Conservation (phyloP, 2,888 invertebrate species). For the Tachystola acroxantha region DNA sequence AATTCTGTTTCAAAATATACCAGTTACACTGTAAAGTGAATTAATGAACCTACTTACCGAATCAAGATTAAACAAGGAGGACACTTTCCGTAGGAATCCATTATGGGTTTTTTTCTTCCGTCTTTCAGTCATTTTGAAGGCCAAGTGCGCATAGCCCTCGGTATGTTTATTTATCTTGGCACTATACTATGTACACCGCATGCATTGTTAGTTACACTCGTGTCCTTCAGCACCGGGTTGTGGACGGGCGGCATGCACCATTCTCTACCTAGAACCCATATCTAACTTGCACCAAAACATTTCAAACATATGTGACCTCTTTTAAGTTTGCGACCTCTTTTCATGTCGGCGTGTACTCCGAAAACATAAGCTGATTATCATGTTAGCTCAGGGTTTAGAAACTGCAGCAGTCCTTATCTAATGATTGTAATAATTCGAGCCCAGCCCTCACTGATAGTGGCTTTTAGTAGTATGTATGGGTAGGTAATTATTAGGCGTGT, state of each 20-base stretch:
- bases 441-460: conserved; percentile 72
- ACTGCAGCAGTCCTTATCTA: conserved; percentile 66
- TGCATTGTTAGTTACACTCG: conserved; percentile 77
- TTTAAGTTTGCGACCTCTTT: conserved; percentile 46
- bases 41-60: conserved; percentile 80
- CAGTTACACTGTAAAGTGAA: conserved; percentile 2
- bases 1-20: conserved; percentile 4
- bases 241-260: conserved; percentile 74
- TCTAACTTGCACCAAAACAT: conserved; percentile 73
- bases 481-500: conserved; percentile 66
- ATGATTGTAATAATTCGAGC: conserved; percentile 55
- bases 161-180: conserved; percentile 49
- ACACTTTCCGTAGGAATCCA: conserved; percentile 93
- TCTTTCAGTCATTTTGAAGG: conserved; percentile 74
- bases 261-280: conserved; percentile 75
- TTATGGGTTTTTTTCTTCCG: conserved; percentile 77
- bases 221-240: conserved; percentile 67
- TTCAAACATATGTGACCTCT: conserved; percentile 49
- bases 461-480: conserved; percentile 63
- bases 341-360: conserved; percentile 44
- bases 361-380: conserved; percentile 57
- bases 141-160: conserved; percentile 65
- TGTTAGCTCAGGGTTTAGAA: conserved; percentile 57
- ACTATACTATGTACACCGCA: conserved; percentile 77
- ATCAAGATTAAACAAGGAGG: conserved; percentile 91